These are phyloP conservation scores for Sciaenops ocellatus DNA, from an alignment of 2,797 vertebrate genomes.

Conservation along the genomic window DNA sequence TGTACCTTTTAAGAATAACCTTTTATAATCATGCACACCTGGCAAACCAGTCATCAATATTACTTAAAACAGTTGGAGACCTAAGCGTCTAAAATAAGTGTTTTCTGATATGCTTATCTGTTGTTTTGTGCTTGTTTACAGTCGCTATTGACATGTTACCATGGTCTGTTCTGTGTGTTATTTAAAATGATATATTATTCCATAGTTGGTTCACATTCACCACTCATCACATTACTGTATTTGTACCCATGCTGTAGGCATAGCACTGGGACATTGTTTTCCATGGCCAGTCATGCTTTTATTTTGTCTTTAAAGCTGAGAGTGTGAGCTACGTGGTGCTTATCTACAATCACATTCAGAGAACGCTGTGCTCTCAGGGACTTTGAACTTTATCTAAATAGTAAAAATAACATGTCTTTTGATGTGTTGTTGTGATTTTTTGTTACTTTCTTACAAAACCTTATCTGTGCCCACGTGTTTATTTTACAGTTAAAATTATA, in stretches of 20 bases:
- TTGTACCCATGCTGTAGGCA: constrained; percentile 51
- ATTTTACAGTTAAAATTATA: constrained; percentile 37
- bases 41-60: constrained; percentile 6
- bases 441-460: constrained; percentile 23
- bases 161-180: constrained; percentile 74
- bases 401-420: constrained; percentile 56
- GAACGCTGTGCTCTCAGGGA: constrained; percentile 82
- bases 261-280: constrained; percentile 63
- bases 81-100: constrained; percentile 35
- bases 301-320: constrained; percentile 65
- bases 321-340: constrained; percentile 69
- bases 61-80: background rate
- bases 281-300: constrained; percentile 70
- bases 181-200: constrained; percentile 70
- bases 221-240: constrained; percentile 74
- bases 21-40: constrained; percentile 26
- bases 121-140: constrained; percentile 69
- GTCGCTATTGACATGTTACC: constrained; percentile 63
- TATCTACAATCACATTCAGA: constrained; percentile 63
- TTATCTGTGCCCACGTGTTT: constrained; percentile 55
- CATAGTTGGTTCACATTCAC: constrained; percentile 67
- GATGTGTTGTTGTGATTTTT: constrained; percentile 68
- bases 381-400: constrained; percentile 70
- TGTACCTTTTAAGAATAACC: constrained; percentile 13
- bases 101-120: constrained; percentile 53